These are phyloP conservation scores for Cairina moschata DNA, from an alignment of 2,113 vertebrate species.

Conservation along the genomic window DNA sequence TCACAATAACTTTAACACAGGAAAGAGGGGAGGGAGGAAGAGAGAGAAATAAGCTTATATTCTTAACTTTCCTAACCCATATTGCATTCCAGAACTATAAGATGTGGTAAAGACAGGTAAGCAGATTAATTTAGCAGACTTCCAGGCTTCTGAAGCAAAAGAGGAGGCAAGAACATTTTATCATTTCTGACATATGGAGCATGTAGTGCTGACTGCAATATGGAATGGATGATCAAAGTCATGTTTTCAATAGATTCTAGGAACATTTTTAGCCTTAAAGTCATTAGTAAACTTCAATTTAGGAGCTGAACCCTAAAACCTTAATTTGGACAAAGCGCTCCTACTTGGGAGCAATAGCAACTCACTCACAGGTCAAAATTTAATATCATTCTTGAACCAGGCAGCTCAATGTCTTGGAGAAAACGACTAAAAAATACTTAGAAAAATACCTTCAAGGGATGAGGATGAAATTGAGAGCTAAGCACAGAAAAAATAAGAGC, in stretches of 20 bases:
- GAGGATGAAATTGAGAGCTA: constrained; percentile 71
- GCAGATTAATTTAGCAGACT: constrained; percentile 65
- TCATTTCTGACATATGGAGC: constrained; percentile 65
- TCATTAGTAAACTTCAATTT: constrained; percentile 55
- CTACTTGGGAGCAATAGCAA: background rate
- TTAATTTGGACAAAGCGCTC: constrained; percentile 55
- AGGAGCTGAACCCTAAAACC: constrained; percentile 51
- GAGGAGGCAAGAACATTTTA: constrained; percentile 55
- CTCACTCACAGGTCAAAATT: constrained; percentile 21
- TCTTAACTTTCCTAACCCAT: constrained; percentile 52
- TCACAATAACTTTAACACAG: background rate
- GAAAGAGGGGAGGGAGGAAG: background rate
- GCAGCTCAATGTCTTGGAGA: constrained; percentile 53
- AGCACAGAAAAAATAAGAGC: constrained; percentile 68
- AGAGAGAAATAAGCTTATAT: constrained; percentile 40
- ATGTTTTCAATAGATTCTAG: constrained; percentile 45
- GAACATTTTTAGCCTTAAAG: constrained; percentile 52
- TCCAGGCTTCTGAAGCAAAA: constrained; percentile 59
- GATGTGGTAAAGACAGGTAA: constrained; percentile 68
- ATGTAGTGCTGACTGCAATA: constrained; percentile 35
- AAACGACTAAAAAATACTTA: constrained; percentile 69
- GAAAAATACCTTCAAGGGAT: constrained; percentile 74
- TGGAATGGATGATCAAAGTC: constrained; percentile 60
- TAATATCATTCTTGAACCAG: constrained; percentile 57
- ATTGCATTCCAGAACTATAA: constrained; percentile 57